Evolutionary conservation across 2,888 invertebrate genomes (phyloP).

Genomic region (Itoplectis maculator): DNA sequence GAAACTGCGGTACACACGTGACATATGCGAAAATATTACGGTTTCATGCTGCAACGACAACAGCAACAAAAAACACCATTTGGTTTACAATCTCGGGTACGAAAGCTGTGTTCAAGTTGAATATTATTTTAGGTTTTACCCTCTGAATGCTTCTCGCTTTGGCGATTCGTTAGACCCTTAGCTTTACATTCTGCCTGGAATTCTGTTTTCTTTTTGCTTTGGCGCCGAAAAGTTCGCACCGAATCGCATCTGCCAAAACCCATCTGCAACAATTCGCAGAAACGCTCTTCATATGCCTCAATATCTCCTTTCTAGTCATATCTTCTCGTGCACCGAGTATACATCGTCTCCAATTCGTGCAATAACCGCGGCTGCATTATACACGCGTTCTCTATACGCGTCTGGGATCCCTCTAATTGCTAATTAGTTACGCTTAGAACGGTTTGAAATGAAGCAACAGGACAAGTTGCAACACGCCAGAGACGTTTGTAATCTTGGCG

Average conservation of each 20-base stretch:
- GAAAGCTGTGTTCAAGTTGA: neutral
- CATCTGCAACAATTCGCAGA: too few relatives aligned
- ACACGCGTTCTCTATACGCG: neutral
- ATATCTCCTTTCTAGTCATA: too few relatives aligned
- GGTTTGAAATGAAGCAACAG: neutral
- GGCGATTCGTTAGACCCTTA: neutral
- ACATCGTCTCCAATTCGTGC: neutral
- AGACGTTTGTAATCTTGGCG: slow-evolving; percentile 2
- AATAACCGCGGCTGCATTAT: neutral
- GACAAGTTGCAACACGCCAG: neutral
- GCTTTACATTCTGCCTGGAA: too few relatives aligned
- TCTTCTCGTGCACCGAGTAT: too few relatives aligned
- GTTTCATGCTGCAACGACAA: neutral
- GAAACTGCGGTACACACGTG: neutral
- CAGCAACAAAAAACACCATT: neutral
- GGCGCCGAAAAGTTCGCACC: too few relatives aligned
- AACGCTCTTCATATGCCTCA: too few relatives aligned
- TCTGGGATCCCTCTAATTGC: too few relatives aligned
- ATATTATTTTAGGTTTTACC: neutral
- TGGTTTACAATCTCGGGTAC: neutral
- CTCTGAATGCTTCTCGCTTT: neutral
- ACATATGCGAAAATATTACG: neutral
- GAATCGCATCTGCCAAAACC: too few relatives aligned
- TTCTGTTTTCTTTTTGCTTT: too few relatives aligned
- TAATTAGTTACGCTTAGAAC: slow-evolving; percentile 33